These are phyloP conservation scores for Pollimyrus isidori DNA, from an alignment of 2,113 vertebrate species.

Conservation along the genomic window DNA sequence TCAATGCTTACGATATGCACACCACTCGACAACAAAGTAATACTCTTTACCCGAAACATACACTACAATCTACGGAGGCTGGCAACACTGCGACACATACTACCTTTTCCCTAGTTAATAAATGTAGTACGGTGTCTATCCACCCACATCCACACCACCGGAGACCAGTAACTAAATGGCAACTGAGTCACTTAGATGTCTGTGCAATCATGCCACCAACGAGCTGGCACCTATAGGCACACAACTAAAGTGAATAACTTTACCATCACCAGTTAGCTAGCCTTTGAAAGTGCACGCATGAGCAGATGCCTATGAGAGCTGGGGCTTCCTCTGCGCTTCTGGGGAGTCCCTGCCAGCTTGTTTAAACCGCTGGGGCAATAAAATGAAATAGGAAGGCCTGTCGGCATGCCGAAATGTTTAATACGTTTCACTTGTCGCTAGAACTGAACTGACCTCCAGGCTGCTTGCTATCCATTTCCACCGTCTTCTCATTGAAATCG, in stretches of 20 bases:
- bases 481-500: constrained; percentile 16
- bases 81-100: background rate
- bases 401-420: background rate
- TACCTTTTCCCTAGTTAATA: background rate
- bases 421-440: background rate
- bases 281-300: background rate
- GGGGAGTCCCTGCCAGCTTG: background rate
- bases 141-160: background rate
- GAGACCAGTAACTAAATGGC: background rate
- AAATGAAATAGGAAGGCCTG: background rate
- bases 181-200: background rate
- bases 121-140: background rate
- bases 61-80: background rate
- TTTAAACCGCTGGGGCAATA: background rate
- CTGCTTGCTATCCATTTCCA: constrained; percentile 17
- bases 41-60: background rate
- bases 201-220: background rate
- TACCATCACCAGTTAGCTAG: background rate
- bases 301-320: background rate
- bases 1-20: background rate
- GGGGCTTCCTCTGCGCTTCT: background rate
- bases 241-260: background rate
- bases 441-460: constrained; percentile 8
- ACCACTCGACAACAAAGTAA: background rate
- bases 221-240: background rate